Base-by-base conservation (phyloP, 2,888 invertebrate species). In the Magallana nippona region DNA sequence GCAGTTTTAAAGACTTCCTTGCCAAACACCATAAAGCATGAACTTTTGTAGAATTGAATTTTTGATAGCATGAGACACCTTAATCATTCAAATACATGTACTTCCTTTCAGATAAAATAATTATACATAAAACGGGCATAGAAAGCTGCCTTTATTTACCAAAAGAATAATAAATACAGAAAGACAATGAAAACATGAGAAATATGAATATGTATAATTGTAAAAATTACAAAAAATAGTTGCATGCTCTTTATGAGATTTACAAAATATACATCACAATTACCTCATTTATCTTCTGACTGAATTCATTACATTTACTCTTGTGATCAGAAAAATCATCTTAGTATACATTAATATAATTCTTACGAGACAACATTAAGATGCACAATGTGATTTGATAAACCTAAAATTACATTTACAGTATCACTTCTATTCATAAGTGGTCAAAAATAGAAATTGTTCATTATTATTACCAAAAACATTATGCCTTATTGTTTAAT, bases 61-160 rank as follows among this genome's bases (percentile, higher is more conserved):
- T 44, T 44, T 44, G 44, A 8, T 44, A 44, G 8, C 44, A 44
- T 44, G 44, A 44, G 0, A 44, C 8, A 44, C 44, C 8, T 44
- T 8, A 44, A 44, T 44, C 44, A 17, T 19, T 60, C 0, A 60
- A 19, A 19, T 19, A n/a, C n/a, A n/a, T n/a, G n/a, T n/a, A 2
- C 60, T 60, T 10, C n/a, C 19, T 15, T 19, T 60, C 17, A 17
- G 22, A 62, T 11, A 44, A 22, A 10, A 27, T 3, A 22, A 44
- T 10, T 2, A 62, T 19, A 32, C 11, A 63, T 62, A 81, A n/a
- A 60, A 80, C 57, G 60, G 15, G 13, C 27, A 71, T 44, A 27
- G 22, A 27, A 27, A 27, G 71, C 32, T 71, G 71, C 71, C 15
- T 71, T 71, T 71, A 71, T 22, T 71, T 27, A 71, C 32, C 71